These are phyloP conservation scores for Drosophila tanythrix DNA, from an alignment of 2,888 invertebrate species.

Conservation along the genomic window DNA sequence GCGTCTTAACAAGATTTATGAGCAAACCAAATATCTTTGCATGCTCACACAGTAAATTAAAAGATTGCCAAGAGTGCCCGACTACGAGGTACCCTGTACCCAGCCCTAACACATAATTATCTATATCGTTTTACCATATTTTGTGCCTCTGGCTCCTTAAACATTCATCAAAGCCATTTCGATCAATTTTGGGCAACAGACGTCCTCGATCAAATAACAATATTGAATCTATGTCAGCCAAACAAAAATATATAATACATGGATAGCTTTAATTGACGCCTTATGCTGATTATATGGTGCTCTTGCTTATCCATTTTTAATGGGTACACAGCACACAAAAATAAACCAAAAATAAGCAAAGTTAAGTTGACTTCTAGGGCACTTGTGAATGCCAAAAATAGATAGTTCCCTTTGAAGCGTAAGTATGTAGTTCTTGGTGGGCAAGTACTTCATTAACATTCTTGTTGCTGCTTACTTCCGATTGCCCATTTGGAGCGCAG, in stretches of 20 bases:
- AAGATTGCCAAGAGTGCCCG: background rate
- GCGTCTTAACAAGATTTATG: background rate
- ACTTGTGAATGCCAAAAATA: slow-evolving; percentile 64
- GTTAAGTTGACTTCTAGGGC: slow-evolving; percentile 49
- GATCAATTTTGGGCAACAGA: background rate
- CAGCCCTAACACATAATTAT: background rate
- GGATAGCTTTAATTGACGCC: background rate
- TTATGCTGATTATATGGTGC: background rate
- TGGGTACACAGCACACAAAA: background rate
- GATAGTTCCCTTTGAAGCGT: slow-evolving; percentile 40
- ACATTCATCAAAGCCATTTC: background rate
- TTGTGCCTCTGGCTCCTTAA: background rate
- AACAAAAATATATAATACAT: background rate
- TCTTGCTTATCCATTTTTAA: background rate
- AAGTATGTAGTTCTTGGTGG: slow-evolving; percentile 25
- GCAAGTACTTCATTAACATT: slow-evolving; percentile 45
- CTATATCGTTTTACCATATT: background rate
- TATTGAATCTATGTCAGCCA: no score
- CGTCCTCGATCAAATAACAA: background rate
- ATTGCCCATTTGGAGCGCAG: slow-evolving; percentile 35
- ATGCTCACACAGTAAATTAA: background rate
- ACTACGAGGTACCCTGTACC: background rate
- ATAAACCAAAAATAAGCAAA: slow-evolving; percentile 9
- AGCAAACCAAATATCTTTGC: slow-evolving; percentile 10
- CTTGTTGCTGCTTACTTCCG: slow-evolving; percentile 53